Base-by-base conservation (phyloP, 2,113 vertebrate genomes). In the Emydura subglobosa region DNA sequence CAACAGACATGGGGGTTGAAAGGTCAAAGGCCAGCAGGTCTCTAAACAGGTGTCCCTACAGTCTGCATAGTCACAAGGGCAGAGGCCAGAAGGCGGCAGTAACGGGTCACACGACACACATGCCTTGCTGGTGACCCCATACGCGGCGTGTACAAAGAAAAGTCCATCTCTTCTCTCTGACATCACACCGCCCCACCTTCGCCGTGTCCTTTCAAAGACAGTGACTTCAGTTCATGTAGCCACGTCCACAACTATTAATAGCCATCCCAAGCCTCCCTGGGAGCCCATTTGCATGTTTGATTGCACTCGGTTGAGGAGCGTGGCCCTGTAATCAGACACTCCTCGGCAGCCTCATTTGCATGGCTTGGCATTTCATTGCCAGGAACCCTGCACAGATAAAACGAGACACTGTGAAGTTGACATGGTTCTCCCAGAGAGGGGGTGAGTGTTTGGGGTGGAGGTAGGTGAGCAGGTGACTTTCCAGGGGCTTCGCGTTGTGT, bases 251-350 rank as follows among this genome's bases (percentile, higher is more conserved):
- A 87, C 94, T 97, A 97, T 97, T 97, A 97, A 97, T 96, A 97
- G 89, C 87, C 94, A 44, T 95, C 89, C 29, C 78, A 94, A 92
- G 95, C 96, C 97, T 97, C 94, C 93, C 90, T 86, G 85, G 97
- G 95, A 98, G 87, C 61, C 92, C 83, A 98, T 98, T 98, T 98
- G 96, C 98, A 98, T 98, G 98, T 98, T 96, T 98, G 97, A 98
- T 98, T 98, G 97, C 98, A 93, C 97, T 96, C 97, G 59, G 68
- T 94, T 92, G 98, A 91, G 79, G 96, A 94, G 98, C 97, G 93
- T 95, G 92, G 97, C 97, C 95, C 96, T 97, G 96, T 98, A 95
- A 97, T 96, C 97, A 97, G 94, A 91, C 21, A 83, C 91, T 97
- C 86, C 97, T 97, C 93, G 57, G 94, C 96, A 97, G 92, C 93